Evolutionary conservation across 2,113 vertebrate species (phyloP).

Genomic region (Pimephales promelas): DNA sequence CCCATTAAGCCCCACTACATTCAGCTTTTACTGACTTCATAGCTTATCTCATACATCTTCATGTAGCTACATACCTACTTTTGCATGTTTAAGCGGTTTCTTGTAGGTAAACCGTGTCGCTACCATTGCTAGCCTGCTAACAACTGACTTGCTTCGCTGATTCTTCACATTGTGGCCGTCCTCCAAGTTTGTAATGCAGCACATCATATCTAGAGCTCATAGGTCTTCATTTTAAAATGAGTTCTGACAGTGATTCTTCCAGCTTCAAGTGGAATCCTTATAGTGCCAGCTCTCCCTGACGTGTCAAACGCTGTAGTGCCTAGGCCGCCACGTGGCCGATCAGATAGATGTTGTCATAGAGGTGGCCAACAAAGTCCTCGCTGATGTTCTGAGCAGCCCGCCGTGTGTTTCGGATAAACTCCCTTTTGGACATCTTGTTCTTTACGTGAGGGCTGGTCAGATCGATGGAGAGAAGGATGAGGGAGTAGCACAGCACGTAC

Average conservation of each 20-base stretch:
- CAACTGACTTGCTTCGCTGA: constrained; percentile 4
- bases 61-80: constrained; percentile 52
- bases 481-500: constrained; percentile 97
- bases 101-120: constrained; percentile 16
- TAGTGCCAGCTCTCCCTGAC: neutral
- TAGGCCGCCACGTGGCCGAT: constrained; percentile 97
- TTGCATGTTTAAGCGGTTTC: constrained; percentile 38
- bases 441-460: constrained; percentile 97
- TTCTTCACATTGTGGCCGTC: neutral
- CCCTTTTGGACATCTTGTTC: constrained; percentile 99
- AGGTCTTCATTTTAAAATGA: neutral
- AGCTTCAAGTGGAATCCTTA: constrained; percentile 20
- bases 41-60: constrained; percentile 19
- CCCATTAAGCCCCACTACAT: constrained; percentile 36
- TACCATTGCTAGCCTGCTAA: constrained; percentile 49
- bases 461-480: constrained; percentile 98
- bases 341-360: constrained; percentile 99
- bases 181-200: neutral
- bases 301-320: constrained; percentile 27
- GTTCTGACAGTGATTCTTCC: constrained; percentile 16
- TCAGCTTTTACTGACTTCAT: constrained; percentile 40
- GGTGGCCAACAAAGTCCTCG: constrained; percentile 98
- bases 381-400: constrained; percentile 95
- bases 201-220: neutral
- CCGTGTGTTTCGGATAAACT: constrained; percentile 97